Conservation (phyloP, 2,888 invertebrate genomes). For the Volucella bombylans region DNA sequence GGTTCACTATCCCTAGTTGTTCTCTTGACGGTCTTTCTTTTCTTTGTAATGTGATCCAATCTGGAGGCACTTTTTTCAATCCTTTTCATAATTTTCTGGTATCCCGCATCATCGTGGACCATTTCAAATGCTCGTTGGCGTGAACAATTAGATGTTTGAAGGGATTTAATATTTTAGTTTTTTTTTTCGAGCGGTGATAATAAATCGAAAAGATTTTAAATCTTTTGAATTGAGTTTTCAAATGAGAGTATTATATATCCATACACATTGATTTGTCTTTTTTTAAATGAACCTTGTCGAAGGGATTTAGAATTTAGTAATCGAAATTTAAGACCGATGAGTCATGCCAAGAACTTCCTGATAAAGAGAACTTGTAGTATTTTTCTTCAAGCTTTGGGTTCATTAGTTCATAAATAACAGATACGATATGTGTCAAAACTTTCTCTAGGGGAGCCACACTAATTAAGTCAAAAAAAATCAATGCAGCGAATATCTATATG, state of each 20-base stretch:
- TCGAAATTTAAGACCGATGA: too few relatives aligned
- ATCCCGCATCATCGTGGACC: conserved; percentile 29
- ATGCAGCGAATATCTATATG: too few relatives aligned
- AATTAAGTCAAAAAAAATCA: too few relatives aligned
- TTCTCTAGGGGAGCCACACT: too few relatives aligned
- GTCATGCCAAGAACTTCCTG: too few relatives aligned
- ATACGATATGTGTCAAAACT: too few relatives aligned
- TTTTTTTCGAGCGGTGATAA: not conserved
- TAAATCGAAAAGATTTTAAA: too few relatives aligned
- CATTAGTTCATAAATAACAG: too few relatives aligned
- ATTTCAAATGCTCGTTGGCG: not conserved
- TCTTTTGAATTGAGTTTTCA: not conserved
- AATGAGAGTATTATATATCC: not conserved
- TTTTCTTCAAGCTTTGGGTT: too few relatives aligned
- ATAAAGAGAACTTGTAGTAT: too few relatives aligned
- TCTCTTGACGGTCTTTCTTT: not conserved
- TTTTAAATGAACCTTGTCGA: too few relatives aligned
- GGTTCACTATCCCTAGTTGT: not conserved
- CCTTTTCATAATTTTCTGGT: conserved; percentile 7
- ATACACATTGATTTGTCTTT: not conserved
- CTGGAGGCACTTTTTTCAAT: not conserved
- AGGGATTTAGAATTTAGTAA: too few relatives aligned
- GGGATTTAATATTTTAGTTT: conserved; percentile 16
- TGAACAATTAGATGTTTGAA: conserved; percentile 30
- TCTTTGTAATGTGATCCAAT: conserved; percentile 22